phyloP scores from a whole-genome alignment of 2,797 vertebrate species.

The Tachyglossus aculeatus region DNA sequence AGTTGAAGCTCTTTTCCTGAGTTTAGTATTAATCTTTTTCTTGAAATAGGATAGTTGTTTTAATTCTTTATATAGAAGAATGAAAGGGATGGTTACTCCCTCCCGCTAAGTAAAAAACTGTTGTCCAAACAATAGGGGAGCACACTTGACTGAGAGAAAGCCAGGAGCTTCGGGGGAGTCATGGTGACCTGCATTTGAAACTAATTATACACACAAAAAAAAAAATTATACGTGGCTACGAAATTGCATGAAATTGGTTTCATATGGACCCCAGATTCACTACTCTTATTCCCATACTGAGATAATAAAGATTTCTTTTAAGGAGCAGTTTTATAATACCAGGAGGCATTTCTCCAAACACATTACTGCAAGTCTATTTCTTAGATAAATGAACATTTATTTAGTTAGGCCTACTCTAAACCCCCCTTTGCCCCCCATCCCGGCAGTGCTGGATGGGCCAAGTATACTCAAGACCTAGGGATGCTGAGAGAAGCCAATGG shows the following conservation, averaged over 20 bases:
- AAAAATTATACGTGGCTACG: constrained; percentile 55
- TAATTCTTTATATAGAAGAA: constrained; percentile 42
- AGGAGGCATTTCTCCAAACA: constrained; percentile 66
- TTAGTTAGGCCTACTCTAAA: constrained; percentile 35
- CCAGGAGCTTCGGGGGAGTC: constrained; percentile 29
- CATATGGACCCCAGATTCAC: constrained; percentile 61
- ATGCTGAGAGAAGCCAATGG: neutral
- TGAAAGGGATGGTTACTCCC: constrained; percentile 36
- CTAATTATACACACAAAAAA: constrained; percentile 47
- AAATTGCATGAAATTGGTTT: constrained; percentile 70
- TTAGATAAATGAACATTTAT: constrained; percentile 58
- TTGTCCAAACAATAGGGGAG: constrained; percentile 51
- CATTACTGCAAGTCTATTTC: constrained; percentile 56
- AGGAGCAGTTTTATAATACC: constrained; percentile 54
- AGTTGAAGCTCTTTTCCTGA: constrained; percentile 17
- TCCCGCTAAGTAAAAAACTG: constrained; percentile 52
- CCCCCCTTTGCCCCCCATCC: neutral
- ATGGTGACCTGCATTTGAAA: constrained; percentile 67
- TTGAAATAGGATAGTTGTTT: constrained; percentile 26
- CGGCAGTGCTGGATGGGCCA: constrained; percentile 23
- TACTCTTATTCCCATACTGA: constrained; percentile 61
- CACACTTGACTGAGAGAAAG: constrained; percentile 35
- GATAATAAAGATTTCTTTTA: constrained; percentile 71
- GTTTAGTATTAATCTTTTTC: constrained; percentile 33
- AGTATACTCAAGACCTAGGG: constrained; percentile 22